Percentiles rank a stretch among this genome's conserved stretches.
These are phyloP conservation scores for Cyanocitta stelleri DNA, from an alignment of 2,113 vertebrate genomes.

Conservation along the genomic window DNA sequence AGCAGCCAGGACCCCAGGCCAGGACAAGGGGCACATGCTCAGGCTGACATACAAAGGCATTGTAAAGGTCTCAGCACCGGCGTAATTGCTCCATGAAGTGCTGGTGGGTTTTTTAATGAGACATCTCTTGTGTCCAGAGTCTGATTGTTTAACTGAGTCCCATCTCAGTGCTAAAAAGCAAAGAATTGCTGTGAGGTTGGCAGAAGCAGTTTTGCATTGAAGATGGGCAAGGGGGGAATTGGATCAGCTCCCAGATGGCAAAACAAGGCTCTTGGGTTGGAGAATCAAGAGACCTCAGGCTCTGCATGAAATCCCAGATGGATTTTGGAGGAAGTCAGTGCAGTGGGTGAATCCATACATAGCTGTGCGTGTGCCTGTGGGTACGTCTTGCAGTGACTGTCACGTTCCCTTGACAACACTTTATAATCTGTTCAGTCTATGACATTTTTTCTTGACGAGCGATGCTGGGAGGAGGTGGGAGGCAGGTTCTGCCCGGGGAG, in stretches of 20 bases:
- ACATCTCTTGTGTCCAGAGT: neutral
- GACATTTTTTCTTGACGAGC: neutral
- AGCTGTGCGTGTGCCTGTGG: neutral
- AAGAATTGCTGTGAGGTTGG: neutral
- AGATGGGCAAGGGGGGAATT: neutral
- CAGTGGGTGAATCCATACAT: rapidly evolving
- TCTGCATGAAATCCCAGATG: neutral
- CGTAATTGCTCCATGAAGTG: neutral
- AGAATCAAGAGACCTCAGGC: neutral
- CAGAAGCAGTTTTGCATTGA: neutral
- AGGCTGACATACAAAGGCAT: neutral
- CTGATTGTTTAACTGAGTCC: neutral
- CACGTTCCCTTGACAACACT: slow-evolving; percentile 50
- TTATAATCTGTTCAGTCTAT: neutral
- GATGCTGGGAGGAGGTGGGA: neutral
- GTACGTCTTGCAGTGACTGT: neutral
- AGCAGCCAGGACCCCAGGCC: neutral
- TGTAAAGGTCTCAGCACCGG: neutral
- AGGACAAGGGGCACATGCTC: neutral
- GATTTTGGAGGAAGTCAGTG: neutral
- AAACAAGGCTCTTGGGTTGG: neutral
- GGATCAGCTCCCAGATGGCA: neutral
- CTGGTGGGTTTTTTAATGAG: neutral
- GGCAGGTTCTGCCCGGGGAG: neutral
- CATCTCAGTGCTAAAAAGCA: neutral